Conservation (phyloP, 2,888 invertebrate genomes). For the Sinodicranocentrus sp. region DNA sequence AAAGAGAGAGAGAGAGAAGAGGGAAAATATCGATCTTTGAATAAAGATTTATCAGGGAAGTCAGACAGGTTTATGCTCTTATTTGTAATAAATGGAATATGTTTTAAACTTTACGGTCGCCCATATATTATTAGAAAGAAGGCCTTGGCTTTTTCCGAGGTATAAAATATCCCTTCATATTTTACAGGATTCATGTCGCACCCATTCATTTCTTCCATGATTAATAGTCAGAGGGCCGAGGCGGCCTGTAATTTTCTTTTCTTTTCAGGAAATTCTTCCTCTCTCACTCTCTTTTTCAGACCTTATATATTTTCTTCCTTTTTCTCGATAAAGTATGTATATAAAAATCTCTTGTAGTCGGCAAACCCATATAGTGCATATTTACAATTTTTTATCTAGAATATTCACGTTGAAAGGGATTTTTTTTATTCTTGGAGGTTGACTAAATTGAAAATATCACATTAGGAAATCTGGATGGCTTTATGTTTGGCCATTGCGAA, state of each 20-base stretch:
- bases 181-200: slow-evolving; percentile 67
- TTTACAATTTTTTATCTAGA: slow-evolving; percentile 21
- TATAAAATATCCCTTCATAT: slow-evolving; percentile 63
- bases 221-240: slow-evolving; percentile 55
- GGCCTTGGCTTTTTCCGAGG: slow-evolving; percentile 33
- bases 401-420: slow-evolving; percentile 14
- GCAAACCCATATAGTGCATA: background rate
- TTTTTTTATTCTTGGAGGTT: background rate
- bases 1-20: slow-evolving; percentile 26
- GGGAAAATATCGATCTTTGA: slow-evolving; percentile 58
- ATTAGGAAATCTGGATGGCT: too few relatives aligned
- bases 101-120: slow-evolving; percentile 70
- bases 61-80: slow-evolving; percentile 74
- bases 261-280: slow-evolving; percentile 43
- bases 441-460: slow-evolving; percentile 9
- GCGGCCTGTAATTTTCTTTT: slow-evolving; percentile 51
- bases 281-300: slow-evolving; percentile 2
- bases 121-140: slow-evolving; percentile 51
- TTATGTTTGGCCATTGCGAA: too few relatives aligned
- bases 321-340: slow-evolving; percentile 1
- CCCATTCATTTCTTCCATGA: slow-evolving; percentile 66
- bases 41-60: slow-evolving; percentile 72
- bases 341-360: slow-evolving; percentile 9
- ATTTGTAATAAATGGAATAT: slow-evolving; percentile 75
- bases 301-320: background rate